A percentile compares a stretch with the other conserved stretches of the same genome.
phyloP scores from a whole-genome alignment of 2,797 vertebrate species.

The Vipera ursinii region DNA sequence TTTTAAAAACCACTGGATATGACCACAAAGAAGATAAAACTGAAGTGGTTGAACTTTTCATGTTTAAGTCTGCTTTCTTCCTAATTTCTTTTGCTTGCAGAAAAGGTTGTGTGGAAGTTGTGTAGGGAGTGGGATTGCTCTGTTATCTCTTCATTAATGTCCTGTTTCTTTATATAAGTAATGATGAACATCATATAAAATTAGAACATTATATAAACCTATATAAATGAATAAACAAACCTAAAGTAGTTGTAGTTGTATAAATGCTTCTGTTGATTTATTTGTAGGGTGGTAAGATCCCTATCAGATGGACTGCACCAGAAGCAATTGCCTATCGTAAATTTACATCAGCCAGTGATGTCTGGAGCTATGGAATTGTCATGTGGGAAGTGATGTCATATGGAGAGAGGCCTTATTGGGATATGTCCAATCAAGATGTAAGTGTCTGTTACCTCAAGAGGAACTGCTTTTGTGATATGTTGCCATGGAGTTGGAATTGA shows the following conservation, averaged over 20 bases:
- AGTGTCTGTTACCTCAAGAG: conserved; percentile 63
- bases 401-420: conserved; percentile 38
- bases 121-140: neutral
- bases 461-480: neutral
- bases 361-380: conserved; percentile 97
- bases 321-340: conserved; percentile 85
- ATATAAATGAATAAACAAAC: neutral
- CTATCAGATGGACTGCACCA: conserved; percentile 96
- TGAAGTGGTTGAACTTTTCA: neutral
- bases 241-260: neutral
- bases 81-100: conserved; percentile 19
- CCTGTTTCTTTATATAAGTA: conserved; percentile 12
- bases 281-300: conserved; percentile 94
- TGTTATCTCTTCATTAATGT: conserved; percentile 25
- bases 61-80: neutral
- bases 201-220: neutral
- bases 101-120: conserved; percentile 13
- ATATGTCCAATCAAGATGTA: conserved; percentile 87
- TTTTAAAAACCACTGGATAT: neutral
- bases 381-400: conserved; percentile 43
- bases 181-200: neutral
- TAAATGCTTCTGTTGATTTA: conserved; percentile 11
- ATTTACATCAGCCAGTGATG: conserved; percentile 83
- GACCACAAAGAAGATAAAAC: neutral
- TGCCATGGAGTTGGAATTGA: neutral